Percentiles rank a stretch among this genome's conserved stretches.
These are phyloP conservation scores for Apostichopus californicus DNA, from an alignment of 35 echinoderm and acorn worm species.

Conservation along the genomic window DNA sequence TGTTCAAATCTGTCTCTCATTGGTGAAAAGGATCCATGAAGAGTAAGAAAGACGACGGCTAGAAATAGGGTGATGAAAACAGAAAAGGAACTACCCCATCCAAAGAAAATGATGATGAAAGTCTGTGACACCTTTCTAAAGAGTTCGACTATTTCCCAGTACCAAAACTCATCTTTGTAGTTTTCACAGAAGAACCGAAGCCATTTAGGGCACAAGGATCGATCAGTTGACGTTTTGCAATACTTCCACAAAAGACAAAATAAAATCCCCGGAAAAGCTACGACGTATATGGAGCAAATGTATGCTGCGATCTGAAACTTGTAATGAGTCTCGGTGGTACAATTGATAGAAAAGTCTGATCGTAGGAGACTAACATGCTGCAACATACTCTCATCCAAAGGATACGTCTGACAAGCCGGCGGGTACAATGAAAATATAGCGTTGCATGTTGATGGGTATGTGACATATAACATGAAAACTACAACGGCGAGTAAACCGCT, in stretches of 20 bases:
- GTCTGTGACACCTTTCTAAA: conserved; percentile 55
- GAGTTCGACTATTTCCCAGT: conserved; percentile 67
- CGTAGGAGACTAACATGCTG: neutral
- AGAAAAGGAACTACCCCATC: neutral
- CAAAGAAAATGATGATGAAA: conserved; percentile 29
- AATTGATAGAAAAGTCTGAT: conserved; percentile 53
- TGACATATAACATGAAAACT: conserved; percentile 35
- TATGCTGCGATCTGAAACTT: conserved; percentile 28
- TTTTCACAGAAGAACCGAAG: conserved; percentile 55
- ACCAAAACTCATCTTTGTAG: conserved; percentile 63
- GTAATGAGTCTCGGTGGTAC: neutral
- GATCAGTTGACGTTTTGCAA: neutral
- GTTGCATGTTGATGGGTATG: conserved; percentile 53
- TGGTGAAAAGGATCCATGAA: neutral
- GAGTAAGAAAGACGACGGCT: neutral
- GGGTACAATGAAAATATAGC: conserved; percentile 49
- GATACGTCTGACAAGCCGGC: conserved; percentile 28
- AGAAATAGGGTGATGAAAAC: neutral
- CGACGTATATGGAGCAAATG: conserved; percentile 17
- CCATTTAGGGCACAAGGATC: neutral
- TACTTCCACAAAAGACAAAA: no score
- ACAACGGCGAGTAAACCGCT: neutral
- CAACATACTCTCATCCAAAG: neutral
- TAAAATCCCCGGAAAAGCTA: conserved; percentile 10
- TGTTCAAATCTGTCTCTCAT: conserved; percentile 6